phyloP scores from a whole-genome alignment of 2,113 vertebrate genomes.

The Stegostoma tigrinum region DNA sequence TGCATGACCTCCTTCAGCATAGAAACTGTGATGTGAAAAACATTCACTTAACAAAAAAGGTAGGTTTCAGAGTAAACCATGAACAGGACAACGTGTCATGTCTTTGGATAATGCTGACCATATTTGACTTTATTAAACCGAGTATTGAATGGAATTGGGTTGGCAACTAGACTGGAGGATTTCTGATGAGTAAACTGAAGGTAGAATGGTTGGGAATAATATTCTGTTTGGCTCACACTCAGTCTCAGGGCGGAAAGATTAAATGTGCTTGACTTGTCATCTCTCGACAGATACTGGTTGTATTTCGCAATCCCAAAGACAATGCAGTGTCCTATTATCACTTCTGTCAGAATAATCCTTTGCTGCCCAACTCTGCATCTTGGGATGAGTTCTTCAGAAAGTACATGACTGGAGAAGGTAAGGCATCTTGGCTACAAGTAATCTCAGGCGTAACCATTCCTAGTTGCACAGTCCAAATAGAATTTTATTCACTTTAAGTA shows the following conservation, averaged over 20 bases:
- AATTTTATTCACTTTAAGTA: background rate
- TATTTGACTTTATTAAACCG: too few species aligned
- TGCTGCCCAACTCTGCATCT: slow-evolving; percentile 32
- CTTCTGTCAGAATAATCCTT: slow-evolving; percentile 38
- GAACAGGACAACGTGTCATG: too few species aligned
- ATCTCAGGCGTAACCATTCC: background rate
- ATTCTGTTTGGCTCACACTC: background rate
- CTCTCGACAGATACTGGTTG: slow-evolving; percentile 40
- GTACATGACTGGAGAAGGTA: slow-evolving; percentile 41
- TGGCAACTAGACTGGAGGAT: too few species aligned
- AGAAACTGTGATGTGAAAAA: too few species aligned
- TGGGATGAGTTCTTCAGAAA: slow-evolving; percentile 37
- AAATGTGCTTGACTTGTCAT: background rate
- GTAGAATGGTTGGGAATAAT: too few species aligned
- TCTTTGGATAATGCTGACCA: too few species aligned
- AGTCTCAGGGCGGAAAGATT: background rate
- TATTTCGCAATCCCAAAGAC: slow-evolving; percentile 42
- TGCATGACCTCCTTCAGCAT: too few species aligned
- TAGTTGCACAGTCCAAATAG: background rate
- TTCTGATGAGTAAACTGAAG: too few species aligned
- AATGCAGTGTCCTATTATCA: slow-evolving; percentile 45
- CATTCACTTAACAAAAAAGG: too few species aligned
- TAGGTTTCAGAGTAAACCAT: too few species aligned
- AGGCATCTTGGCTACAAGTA: background rate
- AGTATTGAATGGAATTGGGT: too few species aligned